Conservation (phyloP, 2,888 invertebrate genomes). For the Limnephilus marmoratus region DNA sequence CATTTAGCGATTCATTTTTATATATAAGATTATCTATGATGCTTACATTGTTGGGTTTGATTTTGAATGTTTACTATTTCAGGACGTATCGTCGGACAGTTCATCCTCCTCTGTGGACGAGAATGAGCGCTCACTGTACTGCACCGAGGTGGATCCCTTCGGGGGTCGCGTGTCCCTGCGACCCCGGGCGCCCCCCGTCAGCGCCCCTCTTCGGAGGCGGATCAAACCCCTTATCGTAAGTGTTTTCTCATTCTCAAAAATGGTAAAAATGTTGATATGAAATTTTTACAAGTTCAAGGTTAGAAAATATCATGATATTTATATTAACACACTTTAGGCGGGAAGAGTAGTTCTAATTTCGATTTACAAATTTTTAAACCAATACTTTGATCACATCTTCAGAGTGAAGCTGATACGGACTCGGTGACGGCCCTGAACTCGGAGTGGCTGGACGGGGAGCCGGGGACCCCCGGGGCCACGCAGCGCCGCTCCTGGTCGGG, state of each 20-base stretch:
- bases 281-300: no score
- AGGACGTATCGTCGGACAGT: slow-evolving; percentile 63
- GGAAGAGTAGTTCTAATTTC: neutral
- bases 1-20: no score
- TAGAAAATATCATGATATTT: no score
- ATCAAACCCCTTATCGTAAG: slow-evolving; percentile 61
- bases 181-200: slow-evolving; percentile 64
- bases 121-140: slow-evolving; percentile 73
- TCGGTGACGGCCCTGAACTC: slow-evolving; percentile 46
- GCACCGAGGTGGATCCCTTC: slow-evolving; percentile 74
- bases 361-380: neutral
- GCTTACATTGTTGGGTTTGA: neutral
- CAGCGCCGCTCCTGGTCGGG: slow-evolving; percentile 69
- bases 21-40: neutral
- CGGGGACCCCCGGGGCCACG: neutral
- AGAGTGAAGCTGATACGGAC: slow-evolving; percentile 63
- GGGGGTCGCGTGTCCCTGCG: slow-evolving; percentile 74
- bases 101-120: slow-evolving; percentile 73
- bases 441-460: slow-evolving; percentile 3
- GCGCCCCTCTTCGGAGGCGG: slow-evolving; percentile 59
- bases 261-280: no score
- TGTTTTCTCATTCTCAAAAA: neutral
- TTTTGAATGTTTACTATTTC: slow-evolving; percentile 3
- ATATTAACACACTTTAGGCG: no score
- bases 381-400: neutral